A percentile compares a stretch with the other conserved stretches of the same genome.
phyloP scores from a whole-genome alignment of 2,888 invertebrate species.

The Xanthia togata region DNA sequence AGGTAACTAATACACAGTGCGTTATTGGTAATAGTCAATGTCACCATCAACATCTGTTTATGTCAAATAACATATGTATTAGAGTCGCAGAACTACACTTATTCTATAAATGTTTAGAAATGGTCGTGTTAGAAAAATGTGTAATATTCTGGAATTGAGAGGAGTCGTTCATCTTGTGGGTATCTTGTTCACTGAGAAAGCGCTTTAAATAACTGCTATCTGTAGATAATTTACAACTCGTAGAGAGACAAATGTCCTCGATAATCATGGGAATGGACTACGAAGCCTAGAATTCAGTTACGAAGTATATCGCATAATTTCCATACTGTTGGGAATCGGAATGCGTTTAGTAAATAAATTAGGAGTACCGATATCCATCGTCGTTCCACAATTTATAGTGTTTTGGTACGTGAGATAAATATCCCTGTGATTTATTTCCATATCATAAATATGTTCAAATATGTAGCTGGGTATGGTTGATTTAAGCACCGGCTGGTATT shows the following conservation, averaged over 20 bases:
- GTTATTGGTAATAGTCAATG: background rate
- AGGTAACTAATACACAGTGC: background rate
- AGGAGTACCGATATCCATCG: conserved; percentile 56
- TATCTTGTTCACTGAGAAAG: conserved; percentile 41
- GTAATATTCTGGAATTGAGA: conserved; percentile 29
- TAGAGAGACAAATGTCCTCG: conserved; percentile 44
- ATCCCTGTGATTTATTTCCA: conserved; percentile 51
- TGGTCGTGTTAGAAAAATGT: conserved; percentile 27
- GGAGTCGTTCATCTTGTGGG: conserved; percentile 27
- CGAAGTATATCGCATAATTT: conserved; percentile 53
- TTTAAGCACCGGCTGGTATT: conserved; percentile 54
- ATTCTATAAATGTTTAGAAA: conserved; percentile 9
- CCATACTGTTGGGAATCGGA: conserved; percentile 47
- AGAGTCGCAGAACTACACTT: background rate
- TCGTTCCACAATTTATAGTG: conserved; percentile 53
- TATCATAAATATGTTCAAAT: conserved; percentile 58
- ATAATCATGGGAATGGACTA: conserved; percentile 52
- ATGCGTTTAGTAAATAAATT: conserved; percentile 59
- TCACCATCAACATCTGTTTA: background rate
- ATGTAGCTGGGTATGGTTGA: conserved; percentile 38
- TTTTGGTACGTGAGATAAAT: conserved; percentile 57
- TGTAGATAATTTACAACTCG: conserved; percentile 46
- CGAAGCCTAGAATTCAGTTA: conserved; percentile 33
- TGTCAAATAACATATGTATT: background rate
- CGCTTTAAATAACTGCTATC: conserved; percentile 45